Evolutionary conservation across 1,140 invertebrate genomes (phyloP).

Genomic region (Penaeus chinensis): DNA sequence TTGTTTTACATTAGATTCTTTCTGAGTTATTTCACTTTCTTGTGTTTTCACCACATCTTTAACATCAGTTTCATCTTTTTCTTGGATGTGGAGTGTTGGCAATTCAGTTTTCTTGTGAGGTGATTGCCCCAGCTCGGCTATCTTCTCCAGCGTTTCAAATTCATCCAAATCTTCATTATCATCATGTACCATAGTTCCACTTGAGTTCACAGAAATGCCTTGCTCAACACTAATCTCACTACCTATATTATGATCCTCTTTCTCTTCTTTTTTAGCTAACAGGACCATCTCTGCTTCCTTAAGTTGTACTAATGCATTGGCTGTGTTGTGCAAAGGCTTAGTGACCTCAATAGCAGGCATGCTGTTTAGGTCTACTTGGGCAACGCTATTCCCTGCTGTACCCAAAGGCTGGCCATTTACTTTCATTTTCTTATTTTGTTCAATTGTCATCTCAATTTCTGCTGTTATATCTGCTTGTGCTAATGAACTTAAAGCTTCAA

Average conservation of each 20-base stretch:
- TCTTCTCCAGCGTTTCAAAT: no score
- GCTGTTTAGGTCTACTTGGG: neutral
- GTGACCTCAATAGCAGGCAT: conserved; percentile 26
- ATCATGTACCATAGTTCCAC: no score
- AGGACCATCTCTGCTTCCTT: neutral
- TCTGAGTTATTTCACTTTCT: neutral
- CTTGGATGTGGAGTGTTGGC: no score
- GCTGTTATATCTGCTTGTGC: conserved; percentile 58
- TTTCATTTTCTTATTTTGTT: conserved; percentile 46
- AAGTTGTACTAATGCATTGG: neutral
- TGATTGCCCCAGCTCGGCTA: no score
- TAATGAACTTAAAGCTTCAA: conserved; percentile 64
- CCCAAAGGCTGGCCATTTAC: neutral
- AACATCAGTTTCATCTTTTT: no score
- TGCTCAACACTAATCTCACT: no score
- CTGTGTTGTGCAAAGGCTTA: neutral
- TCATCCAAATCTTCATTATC: no score
- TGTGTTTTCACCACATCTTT: neutral
- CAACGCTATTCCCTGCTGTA: neutral
- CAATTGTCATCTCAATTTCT: conserved; percentile 58
- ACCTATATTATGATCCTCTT: no score
- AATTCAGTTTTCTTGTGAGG: no score
- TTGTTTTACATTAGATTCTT: no score
- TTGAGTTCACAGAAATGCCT: no score
- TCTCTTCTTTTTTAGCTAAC: no score